These are phyloP conservation scores for Eudemis profundana DNA, from an alignment of 2,888 invertebrate genomes.

Conservation along the genomic window DNA sequence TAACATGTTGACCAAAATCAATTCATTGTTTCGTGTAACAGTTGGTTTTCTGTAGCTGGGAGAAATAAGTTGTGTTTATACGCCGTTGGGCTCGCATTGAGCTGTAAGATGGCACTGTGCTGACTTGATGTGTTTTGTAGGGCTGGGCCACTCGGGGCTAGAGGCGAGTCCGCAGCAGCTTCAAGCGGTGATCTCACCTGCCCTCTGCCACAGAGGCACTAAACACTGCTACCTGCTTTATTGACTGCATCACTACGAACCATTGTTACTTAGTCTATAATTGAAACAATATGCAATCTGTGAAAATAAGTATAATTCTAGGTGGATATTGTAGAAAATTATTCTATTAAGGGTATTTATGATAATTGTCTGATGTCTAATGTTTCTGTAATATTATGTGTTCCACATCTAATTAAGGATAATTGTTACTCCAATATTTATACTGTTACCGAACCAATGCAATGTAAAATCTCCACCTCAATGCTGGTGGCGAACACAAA, in stretches of 20 bases:
- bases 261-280: conserved; percentile 87
- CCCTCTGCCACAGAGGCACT: conserved; percentile 82
- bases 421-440: conserved; percentile 85
- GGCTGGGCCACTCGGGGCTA: conserved; percentile 89
- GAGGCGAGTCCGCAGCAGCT: conserved; percentile 85
- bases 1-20: neutral
- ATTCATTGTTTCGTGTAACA: neutral
- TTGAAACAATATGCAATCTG: conserved; percentile 89
- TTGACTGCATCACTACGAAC: conserved; percentile 86
- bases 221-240: conserved; percentile 87
- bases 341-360: conserved; percentile 83
- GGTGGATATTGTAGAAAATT: conserved; percentile 85
- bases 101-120: conserved; percentile 44
- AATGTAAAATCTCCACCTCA: conserved; percentile 86
- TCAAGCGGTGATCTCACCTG: conserved; percentile 84
- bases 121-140: conserved; percentile 66
- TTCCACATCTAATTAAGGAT: conserved; percentile 87
- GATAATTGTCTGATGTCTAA: conserved; percentile 85
- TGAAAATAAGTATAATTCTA: conserved; percentile 86
- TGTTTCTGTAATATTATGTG: conserved; percentile 87
- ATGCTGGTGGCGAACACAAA: conserved; percentile 86
- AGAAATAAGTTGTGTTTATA: conserved; percentile 9
- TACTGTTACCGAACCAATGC: conserved; percentile 87
- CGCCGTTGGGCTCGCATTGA: conserved; percentile 18
- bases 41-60: conserved; percentile 22